Percentiles rank a stretch among this genome's conserved stretches.
phyloP scores from a whole-genome alignment of 53 echinoderm and acorn worm genomes.

The Crossaster papposus region DNA sequence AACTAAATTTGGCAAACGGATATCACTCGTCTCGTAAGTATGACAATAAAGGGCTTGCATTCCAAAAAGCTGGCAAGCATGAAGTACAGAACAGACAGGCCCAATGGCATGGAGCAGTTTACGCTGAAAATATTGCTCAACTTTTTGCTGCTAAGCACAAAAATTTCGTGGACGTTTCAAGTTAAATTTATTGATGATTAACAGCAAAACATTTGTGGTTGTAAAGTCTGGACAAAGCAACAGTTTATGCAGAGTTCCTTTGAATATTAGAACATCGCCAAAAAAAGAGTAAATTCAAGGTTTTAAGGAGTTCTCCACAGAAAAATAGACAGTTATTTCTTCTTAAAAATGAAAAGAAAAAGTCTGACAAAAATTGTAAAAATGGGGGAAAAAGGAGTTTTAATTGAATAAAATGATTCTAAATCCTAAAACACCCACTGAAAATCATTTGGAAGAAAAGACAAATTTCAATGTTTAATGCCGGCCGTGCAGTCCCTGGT shows the following conservation, averaged over 20 bases:
- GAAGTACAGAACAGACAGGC: too few species aligned
- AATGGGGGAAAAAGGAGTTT: neutral
- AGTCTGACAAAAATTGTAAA: neutral
- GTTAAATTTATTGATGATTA: neutral
- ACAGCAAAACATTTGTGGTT: neutral
- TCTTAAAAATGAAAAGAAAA: neutral
- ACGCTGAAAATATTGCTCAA: too few species aligned
- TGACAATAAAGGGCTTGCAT: neutral
- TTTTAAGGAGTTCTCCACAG: too few species aligned
- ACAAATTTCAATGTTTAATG: neutral
- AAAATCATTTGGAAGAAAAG: neutral
- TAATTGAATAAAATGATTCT: neutral
- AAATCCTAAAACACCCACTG: neutral
- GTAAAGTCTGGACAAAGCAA: neutral
- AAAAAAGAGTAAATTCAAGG: neutral
- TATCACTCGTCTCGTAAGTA: neutral
- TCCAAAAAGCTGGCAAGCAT: too few species aligned
- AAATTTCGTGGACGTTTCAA: neutral
- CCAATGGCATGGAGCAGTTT: too few species aligned
- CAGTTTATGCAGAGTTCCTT: neutral
- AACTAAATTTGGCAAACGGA: neutral
- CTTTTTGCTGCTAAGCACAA: too few species aligned
- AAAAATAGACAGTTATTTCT: neutral
- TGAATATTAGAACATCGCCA: neutral
- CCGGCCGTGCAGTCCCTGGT: conserved; percentile 44